Evolutionary conservation across 2,888 invertebrate species (phyloP).

Genomic region (Agrotis ipsilon): DNA sequence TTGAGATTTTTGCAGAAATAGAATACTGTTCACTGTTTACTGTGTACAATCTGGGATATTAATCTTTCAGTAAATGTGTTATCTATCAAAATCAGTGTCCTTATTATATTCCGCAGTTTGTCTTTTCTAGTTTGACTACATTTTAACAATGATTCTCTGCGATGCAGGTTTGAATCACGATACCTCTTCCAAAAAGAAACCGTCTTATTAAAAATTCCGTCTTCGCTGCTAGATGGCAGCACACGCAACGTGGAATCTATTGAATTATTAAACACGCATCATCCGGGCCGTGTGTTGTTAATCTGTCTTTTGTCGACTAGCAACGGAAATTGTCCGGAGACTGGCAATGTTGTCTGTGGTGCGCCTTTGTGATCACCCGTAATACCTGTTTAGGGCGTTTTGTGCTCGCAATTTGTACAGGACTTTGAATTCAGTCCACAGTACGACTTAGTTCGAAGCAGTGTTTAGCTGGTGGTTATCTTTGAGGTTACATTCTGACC

Average conservation of each 20-base stretch:
- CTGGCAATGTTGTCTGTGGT: slow-evolving; percentile 64
- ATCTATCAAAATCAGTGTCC: no score
- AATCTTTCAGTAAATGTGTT: no score
- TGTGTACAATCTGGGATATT: no score
- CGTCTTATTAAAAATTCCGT: neutral
- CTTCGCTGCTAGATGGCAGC: slow-evolving; percentile 21
- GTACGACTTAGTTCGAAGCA: slow-evolving; percentile 24
- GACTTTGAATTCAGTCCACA: slow-evolving; percentile 41
- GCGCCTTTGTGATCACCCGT: slow-evolving; percentile 53
- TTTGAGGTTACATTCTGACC: slow-evolving; percentile 3
- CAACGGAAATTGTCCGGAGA: slow-evolving; percentile 68
- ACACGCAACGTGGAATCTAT: slow-evolving; percentile 57
- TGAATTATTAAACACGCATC: slow-evolving; percentile 81
- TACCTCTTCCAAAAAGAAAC: neutral
- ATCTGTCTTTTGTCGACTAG: slow-evolving; percentile 81
- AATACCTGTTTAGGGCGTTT: slow-evolving; percentile 60
- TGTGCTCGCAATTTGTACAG: slow-evolving; percentile 53
- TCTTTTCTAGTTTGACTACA: no score
- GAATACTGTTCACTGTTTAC: no score
- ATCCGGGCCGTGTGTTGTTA: slow-evolving; percentile 73
- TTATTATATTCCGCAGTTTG: no score
- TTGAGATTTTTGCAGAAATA: no score
- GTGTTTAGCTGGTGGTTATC: slow-evolving; percentile 21
- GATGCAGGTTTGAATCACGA: no score
- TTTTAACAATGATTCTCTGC: neutral